Conservation (phyloP, 2,113 vertebrate genomes). For the Lepidothrix coronata region DNA sequence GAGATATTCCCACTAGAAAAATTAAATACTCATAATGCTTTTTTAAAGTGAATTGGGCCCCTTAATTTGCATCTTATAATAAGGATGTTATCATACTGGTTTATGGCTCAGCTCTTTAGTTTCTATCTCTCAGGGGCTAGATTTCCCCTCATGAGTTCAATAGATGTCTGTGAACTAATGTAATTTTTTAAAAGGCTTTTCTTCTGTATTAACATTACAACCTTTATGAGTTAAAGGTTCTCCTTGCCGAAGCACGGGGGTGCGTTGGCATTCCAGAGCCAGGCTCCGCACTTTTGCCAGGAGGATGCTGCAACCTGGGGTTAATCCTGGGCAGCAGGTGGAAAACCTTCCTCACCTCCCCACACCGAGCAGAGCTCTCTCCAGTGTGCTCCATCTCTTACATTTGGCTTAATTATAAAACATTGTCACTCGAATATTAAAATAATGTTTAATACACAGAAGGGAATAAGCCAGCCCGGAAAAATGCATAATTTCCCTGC, state of each 20-base stretch:
- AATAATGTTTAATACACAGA: constrained; percentile 82
- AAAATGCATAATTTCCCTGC: constrained; percentile 75
- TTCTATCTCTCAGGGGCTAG: constrained; percentile 80
- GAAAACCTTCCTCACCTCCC: constrained; percentile 60
- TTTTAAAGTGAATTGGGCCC: constrained; percentile 81
- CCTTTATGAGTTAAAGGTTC: constrained; percentile 69
- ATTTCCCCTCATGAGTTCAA: constrained; percentile 81
- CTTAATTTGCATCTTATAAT: constrained; percentile 85
- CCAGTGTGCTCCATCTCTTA: constrained; percentile 67
- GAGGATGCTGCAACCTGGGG: background rate
- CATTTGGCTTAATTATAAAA: constrained; percentile 82
- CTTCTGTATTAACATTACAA: constrained; percentile 73
- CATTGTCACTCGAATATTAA: constrained; percentile 81
- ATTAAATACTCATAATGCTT: constrained; percentile 85
- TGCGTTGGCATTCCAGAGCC: background rate
- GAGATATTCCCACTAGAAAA: constrained; percentile 82
- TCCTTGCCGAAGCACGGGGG: background rate
- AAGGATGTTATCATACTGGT: constrained; percentile 83
- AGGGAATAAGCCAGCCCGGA: constrained; percentile 74
- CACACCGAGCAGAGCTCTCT: constrained; percentile 66
- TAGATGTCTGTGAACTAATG: constrained; percentile 77
- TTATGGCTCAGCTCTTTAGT: constrained; percentile 79
- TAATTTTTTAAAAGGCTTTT: constrained; percentile 76
- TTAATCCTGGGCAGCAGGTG: background rate
- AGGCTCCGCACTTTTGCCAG: background rate